Base-by-base conservation (phyloP, 2,797 vertebrate genomes). In the Ciconia nigra region DNA sequence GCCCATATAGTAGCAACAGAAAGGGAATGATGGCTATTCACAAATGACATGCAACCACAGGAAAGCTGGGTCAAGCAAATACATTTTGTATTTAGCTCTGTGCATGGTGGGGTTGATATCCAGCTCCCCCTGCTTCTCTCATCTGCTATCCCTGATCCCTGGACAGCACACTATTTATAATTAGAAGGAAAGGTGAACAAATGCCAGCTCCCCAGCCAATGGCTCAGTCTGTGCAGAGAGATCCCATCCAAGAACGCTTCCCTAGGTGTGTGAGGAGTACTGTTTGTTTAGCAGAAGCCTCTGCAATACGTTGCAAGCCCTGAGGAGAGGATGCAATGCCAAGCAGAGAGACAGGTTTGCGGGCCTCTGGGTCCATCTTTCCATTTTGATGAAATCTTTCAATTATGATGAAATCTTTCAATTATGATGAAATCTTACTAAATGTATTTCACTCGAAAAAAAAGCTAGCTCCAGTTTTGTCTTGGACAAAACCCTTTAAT, bases 21-120 rank as follows among this genome's bases (percentile, higher is more conserved):
- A 66, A 44, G 22, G 12, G 6, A 47, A 28, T 37, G 15, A 26
- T 15, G 7, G 10, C 5, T 46, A 13, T 31, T 91, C 8, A 16
- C 10, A 44, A 29, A 1, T 42, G 9, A 39, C 2, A 0, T 25
- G 15, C 22, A 57, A 46, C 3, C 6, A 11, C 1, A 76, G 11
- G 37, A 58, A 54, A 71, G 7, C 0, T 76, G 9, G 12, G 8
- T 37, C 25, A 65, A 80, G 33, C 10, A 89, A 59, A 71, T 46
- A 11, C 8, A 9, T 62, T 79, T 58, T 58, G 5, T 29, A 10
- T 70, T 72, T 74, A 57, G 39, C 10, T 54, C 16, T 86, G 28
- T 52, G 8, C 4, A 4, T 14, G 5, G 11, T 57, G 7, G 10
- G 7, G 8, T 39, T 78, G 47, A 26, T 6, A 37, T 9, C 15